phyloP scores from a whole-genome alignment of 1,140 invertebrate genomes.

The Latrodectus geometricus region DNA sequence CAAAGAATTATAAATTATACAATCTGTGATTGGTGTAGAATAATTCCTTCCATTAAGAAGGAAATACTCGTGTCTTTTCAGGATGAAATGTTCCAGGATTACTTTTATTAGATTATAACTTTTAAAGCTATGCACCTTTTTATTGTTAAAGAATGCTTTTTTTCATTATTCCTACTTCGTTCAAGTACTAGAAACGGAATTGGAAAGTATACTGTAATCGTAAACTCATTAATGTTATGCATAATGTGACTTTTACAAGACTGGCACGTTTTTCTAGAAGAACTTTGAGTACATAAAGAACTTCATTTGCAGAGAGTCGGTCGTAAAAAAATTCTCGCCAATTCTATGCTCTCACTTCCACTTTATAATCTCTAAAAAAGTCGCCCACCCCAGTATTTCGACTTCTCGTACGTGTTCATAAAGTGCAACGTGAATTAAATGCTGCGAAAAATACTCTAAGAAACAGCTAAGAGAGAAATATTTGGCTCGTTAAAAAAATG shows the following conservation, averaged over 20 bases:
- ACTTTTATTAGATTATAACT: not conserved
- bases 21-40: no score
- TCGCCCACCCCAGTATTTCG: not conserved
- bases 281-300: conserved; percentile 9
- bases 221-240: conserved; percentile 15
- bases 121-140: no score
- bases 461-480: conserved; percentile 14
- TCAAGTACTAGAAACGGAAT: not conserved
- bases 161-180: not conserved
- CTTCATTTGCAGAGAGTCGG: conserved; percentile 3
- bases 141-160: not conserved
- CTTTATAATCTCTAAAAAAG: not conserved
- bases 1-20: no score
- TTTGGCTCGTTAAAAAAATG: not conserved
- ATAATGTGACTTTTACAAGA: conserved; percentile 31
- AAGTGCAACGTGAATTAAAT: conserved; percentile 31
- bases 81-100: not conserved
- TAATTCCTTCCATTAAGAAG: no score
- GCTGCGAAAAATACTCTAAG: not conserved
- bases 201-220: not conserved
- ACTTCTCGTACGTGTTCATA: not conserved
- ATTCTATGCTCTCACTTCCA: not conserved
- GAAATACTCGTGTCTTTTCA: not conserved
- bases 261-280: conserved; percentile 11
- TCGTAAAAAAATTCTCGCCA: conserved; percentile 9